phyloP scores from a whole-genome alignment of 2,797 vertebrate genomes.

The Ptychobarbus kaznakovi region DNA sequence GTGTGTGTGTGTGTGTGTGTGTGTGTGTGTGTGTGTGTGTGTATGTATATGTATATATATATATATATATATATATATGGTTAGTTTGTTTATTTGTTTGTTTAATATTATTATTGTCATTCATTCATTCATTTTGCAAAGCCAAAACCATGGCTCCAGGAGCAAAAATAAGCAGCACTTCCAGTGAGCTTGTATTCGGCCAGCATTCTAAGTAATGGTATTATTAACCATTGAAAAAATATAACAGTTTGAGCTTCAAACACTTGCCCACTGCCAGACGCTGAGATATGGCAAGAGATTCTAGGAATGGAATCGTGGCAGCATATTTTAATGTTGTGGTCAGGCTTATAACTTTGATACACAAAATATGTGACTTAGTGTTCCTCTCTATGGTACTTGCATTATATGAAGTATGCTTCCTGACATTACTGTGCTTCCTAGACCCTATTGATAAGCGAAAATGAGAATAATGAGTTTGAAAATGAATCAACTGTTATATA shows the following conservation, averaged over 20 bases:
- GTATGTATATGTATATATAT: too few species aligned
- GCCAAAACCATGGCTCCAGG: conserved; percentile 63
- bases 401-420: conserved; percentile 9
- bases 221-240: conserved; percentile 70
- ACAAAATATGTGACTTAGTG: conserved; percentile 58
- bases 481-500: background rate
- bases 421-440: background rate
- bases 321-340: conserved; percentile 60
- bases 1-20: too few species aligned
- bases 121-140: conserved; percentile 30
- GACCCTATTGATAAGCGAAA: background rate
- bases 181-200: conserved; percentile 65
- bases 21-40: too few species aligned
- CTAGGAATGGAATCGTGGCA: conserved; percentile 69
- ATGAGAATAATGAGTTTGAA: too few species aligned
- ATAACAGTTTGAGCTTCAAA: conserved; percentile 62
- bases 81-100: background rate
- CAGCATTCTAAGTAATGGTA: conserved; percentile 59
- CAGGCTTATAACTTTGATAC: conserved; percentile 59
- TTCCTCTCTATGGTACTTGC: conserved; percentile 50
- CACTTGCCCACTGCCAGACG: conserved; percentile 65
- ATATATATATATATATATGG: too few species aligned
- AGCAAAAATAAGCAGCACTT: conserved; percentile 63
- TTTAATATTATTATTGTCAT: background rate
- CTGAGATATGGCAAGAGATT: conserved; percentile 67